Base-by-base conservation (phyloP, 1,140 invertebrate species). In the Saxidomus purpurata region DNA sequence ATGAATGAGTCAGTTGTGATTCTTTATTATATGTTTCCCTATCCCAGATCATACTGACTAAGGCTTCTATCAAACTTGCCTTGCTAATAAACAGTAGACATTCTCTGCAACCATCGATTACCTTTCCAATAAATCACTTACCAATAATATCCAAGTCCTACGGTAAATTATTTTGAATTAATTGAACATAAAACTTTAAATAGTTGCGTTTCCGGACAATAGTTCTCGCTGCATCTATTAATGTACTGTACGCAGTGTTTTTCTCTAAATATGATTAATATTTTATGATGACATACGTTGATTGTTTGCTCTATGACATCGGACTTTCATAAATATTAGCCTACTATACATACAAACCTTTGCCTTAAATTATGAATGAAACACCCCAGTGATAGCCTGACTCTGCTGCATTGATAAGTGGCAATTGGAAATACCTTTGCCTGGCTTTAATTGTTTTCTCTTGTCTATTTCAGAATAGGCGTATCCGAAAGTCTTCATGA, bases 381-480 rank as follows among this genome's bases (percentile, higher is more conserved):
- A 38, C 67, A 8, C 9, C 31, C 4, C 67, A n/a, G n/a, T n/a
- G n/a, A n/a, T n/a, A n/a, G n/a, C n/a, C n/a, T n/a, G n/a, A n/a
- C n/a, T 59, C 22, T 9, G 31, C 34, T 71, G 15, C 0, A 19
- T 38, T 71, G 1, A n/a, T 40, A 38, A 71, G 67, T 38, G 17
- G 67, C 28, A 71, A 71, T 38, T 31, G 15, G 17, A 43, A 43
- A 43, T 43, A 43, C 43, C 43, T 43, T 71, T n/a, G 67, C 67
- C 17, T 34, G 34, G 17, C 67, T 36, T 71, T 71, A 71, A 71
- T 40, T 71, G 67, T 38, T 82, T 52, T 34, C 79, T 36, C 36
- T 40, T 82, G 36, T 34, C 61, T 69, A 0, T 83, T 69, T 83
- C 63, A 49, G 61, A 80, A 43, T 43, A 83, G 38, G 38, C 59